A percentile compares a stretch with the other conserved stretches of the same genome.
Conservation (phyloP, 2,888 invertebrate species). For the Agriopis marginaria region DNA sequence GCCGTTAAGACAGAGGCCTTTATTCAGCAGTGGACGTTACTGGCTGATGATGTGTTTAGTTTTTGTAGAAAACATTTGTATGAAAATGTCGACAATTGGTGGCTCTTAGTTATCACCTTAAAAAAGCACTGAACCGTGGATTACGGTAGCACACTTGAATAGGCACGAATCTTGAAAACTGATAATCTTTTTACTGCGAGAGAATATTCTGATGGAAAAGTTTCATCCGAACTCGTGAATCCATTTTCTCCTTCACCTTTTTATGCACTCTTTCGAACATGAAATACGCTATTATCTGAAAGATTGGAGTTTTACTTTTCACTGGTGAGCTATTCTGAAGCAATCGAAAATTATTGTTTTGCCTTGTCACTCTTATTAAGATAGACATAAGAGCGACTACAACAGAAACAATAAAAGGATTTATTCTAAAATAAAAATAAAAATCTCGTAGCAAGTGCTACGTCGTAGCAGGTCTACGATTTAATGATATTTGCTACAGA, state of each 20-base stretch:
- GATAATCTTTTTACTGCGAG: constrained; percentile 43
- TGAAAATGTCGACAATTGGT: too few relatives aligned
- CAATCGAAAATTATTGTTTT: background rate
- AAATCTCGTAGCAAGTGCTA: constrained; percentile 14
- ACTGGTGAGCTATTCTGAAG: background rate
- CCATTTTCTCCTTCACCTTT: constrained; percentile 31
- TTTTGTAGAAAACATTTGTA: too few relatives aligned
- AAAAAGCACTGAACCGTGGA: constrained; percentile 1
- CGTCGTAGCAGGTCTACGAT: constrained; percentile 18
- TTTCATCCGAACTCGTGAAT: constrained; percentile 31
- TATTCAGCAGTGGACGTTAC: too few relatives aligned
- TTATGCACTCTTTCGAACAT: constrained; percentile 15
- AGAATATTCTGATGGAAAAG: constrained; percentile 42
- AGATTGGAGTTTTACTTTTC: background rate
- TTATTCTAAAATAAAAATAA: background rate
- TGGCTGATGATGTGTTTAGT: too few relatives aligned
- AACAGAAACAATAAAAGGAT: too few relatives aligned
- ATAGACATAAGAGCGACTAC: background rate
- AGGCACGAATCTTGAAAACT: constrained; percentile 35
- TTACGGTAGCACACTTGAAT: constrained; percentile 15
- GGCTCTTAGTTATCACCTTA: background rate
- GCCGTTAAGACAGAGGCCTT: too few relatives aligned
- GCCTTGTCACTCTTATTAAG: background rate
- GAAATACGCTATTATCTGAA: constrained; percentile 25
- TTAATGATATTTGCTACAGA: background rate